phyloP scores from a whole-genome alignment of 2,113 vertebrate genomes.

The Siniperca knerii region DNA sequence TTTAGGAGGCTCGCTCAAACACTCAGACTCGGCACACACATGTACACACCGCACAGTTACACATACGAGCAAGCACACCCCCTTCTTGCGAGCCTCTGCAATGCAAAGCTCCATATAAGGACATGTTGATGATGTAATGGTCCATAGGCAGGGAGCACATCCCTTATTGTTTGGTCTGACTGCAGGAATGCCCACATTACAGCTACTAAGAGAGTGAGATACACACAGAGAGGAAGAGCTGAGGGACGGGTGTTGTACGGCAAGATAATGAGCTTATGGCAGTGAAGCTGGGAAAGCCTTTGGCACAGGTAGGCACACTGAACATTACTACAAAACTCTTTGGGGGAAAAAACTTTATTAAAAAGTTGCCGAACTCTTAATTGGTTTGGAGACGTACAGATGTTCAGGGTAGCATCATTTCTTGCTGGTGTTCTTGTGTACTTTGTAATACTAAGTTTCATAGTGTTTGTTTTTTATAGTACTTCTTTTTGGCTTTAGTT shows the following conservation, averaged over 20 bases:
- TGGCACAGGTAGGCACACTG: conserved; percentile 75
- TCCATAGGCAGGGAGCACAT: conserved; percentile 90
- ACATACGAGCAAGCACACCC: conserved; percentile 69
- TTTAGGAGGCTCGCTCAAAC: conserved; percentile 24
- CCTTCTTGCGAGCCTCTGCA: conserved; percentile 82
- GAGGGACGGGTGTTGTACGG: conserved; percentile 45
- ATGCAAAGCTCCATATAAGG: conserved; percentile 93
- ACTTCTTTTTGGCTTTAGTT: not conserved
- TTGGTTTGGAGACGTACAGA: not conserved
- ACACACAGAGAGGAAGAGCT: conserved; percentile 54
- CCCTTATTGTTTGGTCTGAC: conserved; percentile 93
- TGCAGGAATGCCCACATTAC: conserved; percentile 90
- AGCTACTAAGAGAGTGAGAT: conserved; percentile 73
- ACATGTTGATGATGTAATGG: conserved; percentile 94
- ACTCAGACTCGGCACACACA: conserved; percentile 15
- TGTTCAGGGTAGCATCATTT: conserved; percentile 18
- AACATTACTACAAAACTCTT: conserved; percentile 9
- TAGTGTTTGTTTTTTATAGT: not conserved
- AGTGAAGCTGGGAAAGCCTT: conserved; percentile 65
- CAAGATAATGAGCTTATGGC: conserved; percentile 62
- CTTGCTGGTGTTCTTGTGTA: not conserved
- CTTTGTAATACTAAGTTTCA: not conserved
- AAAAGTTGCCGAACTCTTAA: not conserved
- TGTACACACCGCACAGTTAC: conserved; percentile 34
- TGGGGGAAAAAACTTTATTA: conserved; percentile 16